Evolutionary conservation across 92 coral and sea anemone species (phyloP).

Genomic region (Micromussa lordhowensis): DNA sequence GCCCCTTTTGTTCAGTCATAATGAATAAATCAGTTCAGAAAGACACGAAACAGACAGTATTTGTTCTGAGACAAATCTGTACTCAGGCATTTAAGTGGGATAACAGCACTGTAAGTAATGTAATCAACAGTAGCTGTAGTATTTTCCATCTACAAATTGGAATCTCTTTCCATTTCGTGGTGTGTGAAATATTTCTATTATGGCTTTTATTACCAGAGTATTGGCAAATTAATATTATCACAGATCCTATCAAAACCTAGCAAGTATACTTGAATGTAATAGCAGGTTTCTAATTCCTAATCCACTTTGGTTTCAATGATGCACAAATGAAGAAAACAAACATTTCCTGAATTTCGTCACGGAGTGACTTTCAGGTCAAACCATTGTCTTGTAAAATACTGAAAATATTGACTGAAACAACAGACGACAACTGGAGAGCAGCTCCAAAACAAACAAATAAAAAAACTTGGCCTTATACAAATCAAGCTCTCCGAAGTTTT

Average conservation of each 20-base stretch:
- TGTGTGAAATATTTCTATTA: not conserved
- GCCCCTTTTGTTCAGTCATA: not conserved
- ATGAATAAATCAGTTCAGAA: not conserved
- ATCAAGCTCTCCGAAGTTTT: not conserved
- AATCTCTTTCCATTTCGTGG: not conserved
- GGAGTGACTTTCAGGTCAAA: not conserved
- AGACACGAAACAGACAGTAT: not conserved
- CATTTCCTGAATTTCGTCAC: not conserved
- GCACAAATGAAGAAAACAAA: not conserved
- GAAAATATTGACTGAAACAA: slow-evolving; percentile 24
- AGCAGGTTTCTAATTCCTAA: not conserved
- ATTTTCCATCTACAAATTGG: not conserved
- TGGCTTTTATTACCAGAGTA: not conserved
- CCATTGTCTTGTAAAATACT: slow-evolving; percentile 5
- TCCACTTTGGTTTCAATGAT: not conserved
- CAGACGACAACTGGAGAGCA: not conserved
- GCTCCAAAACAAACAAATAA: not conserved
- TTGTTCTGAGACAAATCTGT: not conserved
- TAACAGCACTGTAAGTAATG: slow-evolving; percentile 5
- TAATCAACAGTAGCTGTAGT: not conserved
- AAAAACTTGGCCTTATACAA: not conserved
- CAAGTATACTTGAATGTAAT: not conserved
- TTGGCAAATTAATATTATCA: not conserved
- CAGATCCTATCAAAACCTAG: not conserved
- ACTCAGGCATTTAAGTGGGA: slow-evolving; percentile 1